phyloP scores from a whole-genome alignment of 2,888 invertebrate genomes.

The Chorisops tibialis region DNA sequence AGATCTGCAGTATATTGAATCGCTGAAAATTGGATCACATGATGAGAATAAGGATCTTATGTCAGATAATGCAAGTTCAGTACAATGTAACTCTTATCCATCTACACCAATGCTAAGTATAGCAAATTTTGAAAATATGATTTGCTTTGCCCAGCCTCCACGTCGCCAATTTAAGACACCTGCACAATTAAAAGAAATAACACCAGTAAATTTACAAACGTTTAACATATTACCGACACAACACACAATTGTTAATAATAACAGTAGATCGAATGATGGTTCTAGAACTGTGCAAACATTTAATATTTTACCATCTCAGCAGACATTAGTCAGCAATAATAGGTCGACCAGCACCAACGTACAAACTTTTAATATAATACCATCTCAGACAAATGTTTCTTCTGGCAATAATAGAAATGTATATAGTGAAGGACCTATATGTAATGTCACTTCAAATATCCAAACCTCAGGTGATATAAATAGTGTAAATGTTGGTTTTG shows the following conservation, averaged over 20 bases:
- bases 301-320: constrained; percentile 32
- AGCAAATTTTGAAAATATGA: constrained; percentile 33
- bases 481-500: constrained; percentile 28
- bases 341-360: constrained; percentile 8
- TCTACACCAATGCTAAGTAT: constrained; percentile 34
- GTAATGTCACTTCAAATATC: constrained; percentile 20
- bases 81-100: constrained; percentile 31
- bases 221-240: constrained; percentile 31
- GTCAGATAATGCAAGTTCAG: constrained; percentile 2
- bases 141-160: constrained; percentile 17
- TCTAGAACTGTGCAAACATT: constrained; percentile 29
- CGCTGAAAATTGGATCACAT: constrained; percentile 8
- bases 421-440: constrained; percentile 2
- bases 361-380: constrained; percentile 32
- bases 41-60: constrained; percentile 12
- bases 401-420: constrained; percentile 18
- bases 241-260: constrained; percentile 23
- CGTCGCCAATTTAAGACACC: constrained; percentile 30
- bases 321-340: constrained; percentile 27
- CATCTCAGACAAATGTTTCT: constrained; percentile 22
- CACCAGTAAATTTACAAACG: constrained; percentile 30
- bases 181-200: constrained; percentile 29
- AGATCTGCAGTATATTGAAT: constrained; percentile 21
- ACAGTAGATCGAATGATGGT: constrained; percentile 14
- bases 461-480: constrained; percentile 12